phyloP scores from a whole-genome alignment of 2,113 vertebrate genomes.

The Gallinago paraguaiae region DNA sequence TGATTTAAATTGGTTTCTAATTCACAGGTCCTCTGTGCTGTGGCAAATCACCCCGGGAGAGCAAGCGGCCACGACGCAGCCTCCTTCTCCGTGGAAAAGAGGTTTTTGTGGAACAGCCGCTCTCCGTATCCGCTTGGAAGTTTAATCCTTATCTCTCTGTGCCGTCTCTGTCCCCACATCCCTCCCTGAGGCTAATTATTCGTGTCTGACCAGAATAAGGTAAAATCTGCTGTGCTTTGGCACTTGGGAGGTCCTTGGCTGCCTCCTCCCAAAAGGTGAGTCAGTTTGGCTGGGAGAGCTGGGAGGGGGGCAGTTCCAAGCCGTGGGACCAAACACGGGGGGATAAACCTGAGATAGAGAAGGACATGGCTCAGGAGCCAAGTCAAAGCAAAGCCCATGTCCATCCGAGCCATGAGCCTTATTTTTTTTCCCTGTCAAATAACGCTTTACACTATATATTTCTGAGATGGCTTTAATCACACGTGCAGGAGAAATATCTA shows the following conservation, averaged over 20 bases:
- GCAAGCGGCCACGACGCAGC: rapidly evolving
- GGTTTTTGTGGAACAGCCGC: background rate
- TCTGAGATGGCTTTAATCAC: background rate
- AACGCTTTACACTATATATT: background rate
- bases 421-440: background rate
- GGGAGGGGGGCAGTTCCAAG: background rate
- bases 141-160: rapidly evolving
- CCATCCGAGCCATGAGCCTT: rapidly evolving
- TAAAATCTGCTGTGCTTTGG: background rate
- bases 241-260: background rate
- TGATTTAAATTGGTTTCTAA: background rate
- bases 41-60: background rate
- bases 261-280: background rate
- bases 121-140: rapidly evolving
- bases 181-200: rapidly evolving
- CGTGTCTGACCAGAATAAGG: rapidly evolving
- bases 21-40: background rate
- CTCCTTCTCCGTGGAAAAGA: background rate
- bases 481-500: background rate
- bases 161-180: background rate
- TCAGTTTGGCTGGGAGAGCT: background rate
- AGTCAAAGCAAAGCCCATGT: rapidly evolving
- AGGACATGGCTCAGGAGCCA: background rate
- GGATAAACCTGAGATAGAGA: rapidly evolving
- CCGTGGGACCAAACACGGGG: rapidly evolving